phyloP scores from a whole-genome alignment of 30 jellyfish, hydroid and myxozoan species.

The Nemopilema nomurai region DNA sequence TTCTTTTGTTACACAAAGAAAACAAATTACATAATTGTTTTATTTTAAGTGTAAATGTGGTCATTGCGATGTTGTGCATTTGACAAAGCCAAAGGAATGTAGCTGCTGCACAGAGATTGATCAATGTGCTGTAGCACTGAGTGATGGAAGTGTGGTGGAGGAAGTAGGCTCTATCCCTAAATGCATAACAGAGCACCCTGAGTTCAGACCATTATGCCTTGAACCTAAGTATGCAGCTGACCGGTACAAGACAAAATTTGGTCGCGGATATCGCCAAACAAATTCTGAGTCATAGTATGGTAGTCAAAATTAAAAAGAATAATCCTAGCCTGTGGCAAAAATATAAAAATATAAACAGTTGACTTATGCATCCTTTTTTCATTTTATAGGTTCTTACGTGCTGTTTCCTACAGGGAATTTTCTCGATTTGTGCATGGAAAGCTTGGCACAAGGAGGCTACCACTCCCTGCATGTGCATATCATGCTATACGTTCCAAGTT shows the following conservation, averaged over 20 bases:
- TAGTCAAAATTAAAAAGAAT: too few relatives aligned
- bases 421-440: slow-evolving; percentile 28
- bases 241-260: too few relatives aligned
- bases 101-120: slow-evolving; percentile 33
- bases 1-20: too few relatives aligned
- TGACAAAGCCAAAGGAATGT: slow-evolving; percentile 21
- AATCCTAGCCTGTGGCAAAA: too few relatives aligned
- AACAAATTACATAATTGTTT: too few relatives aligned
- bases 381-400: not conserved
- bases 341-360: too few relatives aligned
- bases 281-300: too few relatives aligned
- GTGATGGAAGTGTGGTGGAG: not conserved
- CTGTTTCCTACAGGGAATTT: slow-evolving; percentile 5
- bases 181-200: too few relatives aligned
- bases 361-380: too few relatives aligned
- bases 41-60: slow-evolving; percentile 19
- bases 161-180: slow-evolving; percentile 18
- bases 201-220: slow-evolving; percentile 18
- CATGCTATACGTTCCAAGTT: slow-evolving; percentile 5
- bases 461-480: slow-evolving; percentile 40
- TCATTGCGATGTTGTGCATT: not conserved
- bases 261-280: too few relatives aligned
- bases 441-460: slow-evolving; percentile 29
- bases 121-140: slow-evolving; percentile 8
- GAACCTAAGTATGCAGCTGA: too few relatives aligned